phyloP scores from a whole-genome alignment of 2,888 invertebrate genomes.

The Euspilapteryx auroguttella region DNA sequence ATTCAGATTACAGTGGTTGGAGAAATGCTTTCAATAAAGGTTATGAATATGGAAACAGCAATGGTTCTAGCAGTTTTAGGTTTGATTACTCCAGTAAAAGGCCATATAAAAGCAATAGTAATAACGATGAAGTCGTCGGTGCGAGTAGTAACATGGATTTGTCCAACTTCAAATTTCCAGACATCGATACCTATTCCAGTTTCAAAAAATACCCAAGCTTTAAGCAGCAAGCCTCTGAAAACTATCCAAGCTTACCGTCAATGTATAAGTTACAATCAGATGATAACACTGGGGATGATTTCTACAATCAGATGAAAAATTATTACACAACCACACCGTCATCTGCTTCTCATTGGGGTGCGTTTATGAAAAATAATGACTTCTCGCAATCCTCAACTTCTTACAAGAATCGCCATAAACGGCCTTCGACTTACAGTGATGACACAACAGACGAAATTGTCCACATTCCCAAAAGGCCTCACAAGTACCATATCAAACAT shows the following conservation, averaged over 20 bases:
- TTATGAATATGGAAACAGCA: conserved; percentile 35
- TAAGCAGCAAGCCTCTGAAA: conserved; percentile 21
- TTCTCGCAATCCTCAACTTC: conserved; percentile 22
- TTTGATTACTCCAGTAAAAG: conserved; percentile 26
- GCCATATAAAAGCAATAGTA: conserved; percentile 18
- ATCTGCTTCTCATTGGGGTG: conserved; percentile 32
- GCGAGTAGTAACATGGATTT: conserved; percentile 32
- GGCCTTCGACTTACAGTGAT: conserved; percentile 18
- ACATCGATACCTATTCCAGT: conserved; percentile 18
- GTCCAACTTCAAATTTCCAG: conserved; percentile 24
- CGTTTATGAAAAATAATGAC: conserved; percentile 26
- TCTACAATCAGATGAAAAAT: conserved; percentile 26
- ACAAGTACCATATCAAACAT: conserved; percentile 12
- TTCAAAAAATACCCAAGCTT: conserved; percentile 27
- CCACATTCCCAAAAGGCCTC: conserved; percentile 37
- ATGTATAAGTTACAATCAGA: conserved; percentile 11
- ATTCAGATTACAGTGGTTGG: conserved; percentile 21
- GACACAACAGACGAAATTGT: conserved; percentile 28
- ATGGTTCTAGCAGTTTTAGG: conserved; percentile 30
- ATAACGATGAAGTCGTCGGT: conserved; percentile 31
- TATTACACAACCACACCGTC: conserved; percentile 22
- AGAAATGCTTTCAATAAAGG: conserved; percentile 27
- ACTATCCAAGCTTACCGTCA: conserved; percentile 15
- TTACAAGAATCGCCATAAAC: conserved; percentile 11
- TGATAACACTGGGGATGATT: conserved; percentile 18